These are phyloP conservation scores for Caligus rogercresseyi DNA, from an alignment of 1,140 invertebrate genomes.

Conservation along the genomic window DNA sequence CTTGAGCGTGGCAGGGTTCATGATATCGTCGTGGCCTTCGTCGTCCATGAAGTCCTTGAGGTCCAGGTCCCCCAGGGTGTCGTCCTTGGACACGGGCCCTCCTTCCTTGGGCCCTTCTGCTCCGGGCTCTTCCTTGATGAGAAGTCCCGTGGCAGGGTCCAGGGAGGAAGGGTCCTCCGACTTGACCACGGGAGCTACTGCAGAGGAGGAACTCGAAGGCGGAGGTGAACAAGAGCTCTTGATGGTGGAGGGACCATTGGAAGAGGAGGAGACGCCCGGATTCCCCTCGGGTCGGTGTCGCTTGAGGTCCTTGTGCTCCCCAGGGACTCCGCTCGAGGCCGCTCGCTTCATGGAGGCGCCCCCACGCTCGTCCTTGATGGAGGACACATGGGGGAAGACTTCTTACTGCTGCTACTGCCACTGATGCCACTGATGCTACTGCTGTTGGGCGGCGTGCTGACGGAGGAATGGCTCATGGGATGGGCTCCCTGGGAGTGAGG, in stretches of 20 bases:
- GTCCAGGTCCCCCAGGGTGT: slow-evolving; percentile 14
- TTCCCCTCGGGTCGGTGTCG: not conserved
- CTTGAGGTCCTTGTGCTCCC: not conserved
- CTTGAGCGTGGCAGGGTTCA: slow-evolving; percentile 12
- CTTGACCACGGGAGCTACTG: not conserved
- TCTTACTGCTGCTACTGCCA: too few species aligned
- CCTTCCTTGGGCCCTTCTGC: too few species aligned
- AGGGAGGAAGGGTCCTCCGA: not conserved
- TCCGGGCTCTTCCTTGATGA: not conserved
- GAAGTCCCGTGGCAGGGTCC: not conserved
- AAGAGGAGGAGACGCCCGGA: not conserved
- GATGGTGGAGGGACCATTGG: too few species aligned
- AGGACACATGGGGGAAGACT: too few species aligned
- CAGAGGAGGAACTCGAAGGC: not conserved
- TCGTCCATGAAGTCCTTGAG: slow-evolving; percentile 16
- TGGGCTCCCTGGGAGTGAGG: too few species aligned
- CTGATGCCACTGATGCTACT: too few species aligned
- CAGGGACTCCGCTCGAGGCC: not conserved
- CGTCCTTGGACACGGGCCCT: too few species aligned
- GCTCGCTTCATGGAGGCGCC: not conserved
- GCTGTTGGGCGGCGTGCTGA: too few species aligned
- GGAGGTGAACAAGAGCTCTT: not conserved
- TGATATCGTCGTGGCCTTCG: slow-evolving; percentile 12
- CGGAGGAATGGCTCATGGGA: too few species aligned
- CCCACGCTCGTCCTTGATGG: too few species aligned